Base-by-base conservation (phyloP, 2,797 vertebrate species). In the Petrocephalus schoutedeni region DNA sequence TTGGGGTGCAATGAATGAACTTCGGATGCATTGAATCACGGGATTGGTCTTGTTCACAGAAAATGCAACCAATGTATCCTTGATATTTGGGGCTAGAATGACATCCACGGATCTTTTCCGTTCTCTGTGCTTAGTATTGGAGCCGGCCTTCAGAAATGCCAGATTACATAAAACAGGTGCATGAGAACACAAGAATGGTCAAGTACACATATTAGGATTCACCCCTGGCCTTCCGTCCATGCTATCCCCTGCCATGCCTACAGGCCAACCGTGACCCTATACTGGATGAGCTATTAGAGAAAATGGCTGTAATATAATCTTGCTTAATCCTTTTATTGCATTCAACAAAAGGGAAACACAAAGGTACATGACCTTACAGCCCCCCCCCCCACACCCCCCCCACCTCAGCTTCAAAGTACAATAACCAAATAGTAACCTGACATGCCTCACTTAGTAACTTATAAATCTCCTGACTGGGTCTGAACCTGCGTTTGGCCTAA, bases 401-500 rank as follows among this genome's bases (percentile, higher is more conserved):
- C 12, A 71, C 28, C 32, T 23, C 23, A 61, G 12, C 74, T 45
- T 49, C 36, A 71, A 71, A 57, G 45, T 49, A 3, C 61, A 71
- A 36, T 32, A 87, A 14, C 57, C 57, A 59, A 88, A 87, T 28
- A 41, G 58, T 57, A 88, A 89, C 59, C 49, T 23, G 16, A 21
- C 61, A 56, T n/a, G 51, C 89, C 51, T 90, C 91, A 89, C 90
- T 92, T 89, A 86, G 64, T 67, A 88, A 58, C 86, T 83, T 89
- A 87, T 19, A 56, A 19, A 4, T 61, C 86, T 71, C n/a, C 57
- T 74, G 83, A 87, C 82, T 67, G 57, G 87, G 89, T 89, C 90
- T 90, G 87, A 92, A 92, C 87, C 58, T 89, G 90, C 89, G 90
- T 93, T 77, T 86, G 89, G 45, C 89, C 87, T 88, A 90, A 49